Conservation (phyloP, 2,113 vertebrate genomes). For the Spizaetus ornatus region DNA sequence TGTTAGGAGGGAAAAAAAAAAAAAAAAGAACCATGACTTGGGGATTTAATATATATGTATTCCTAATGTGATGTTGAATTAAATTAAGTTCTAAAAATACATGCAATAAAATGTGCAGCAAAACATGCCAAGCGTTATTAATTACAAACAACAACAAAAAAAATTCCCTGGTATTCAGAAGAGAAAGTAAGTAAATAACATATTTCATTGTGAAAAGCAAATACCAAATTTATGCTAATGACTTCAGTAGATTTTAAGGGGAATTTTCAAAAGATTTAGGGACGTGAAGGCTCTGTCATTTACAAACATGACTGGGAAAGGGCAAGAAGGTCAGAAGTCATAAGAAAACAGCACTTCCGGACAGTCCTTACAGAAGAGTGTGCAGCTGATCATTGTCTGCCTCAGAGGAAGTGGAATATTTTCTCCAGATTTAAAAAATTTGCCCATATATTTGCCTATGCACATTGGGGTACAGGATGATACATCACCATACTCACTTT, state of each 20-base stretch:
- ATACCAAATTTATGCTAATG: not conserved
- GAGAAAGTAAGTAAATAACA: not conserved
- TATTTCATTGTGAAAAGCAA: not conserved
- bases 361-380: not conserved
- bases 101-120: not conserved
- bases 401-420: not conserved
- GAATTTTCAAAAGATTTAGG: not conserved
- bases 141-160: not conserved
- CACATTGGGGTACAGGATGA: not conserved
- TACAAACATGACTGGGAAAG: not conserved
- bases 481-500: not conserved
- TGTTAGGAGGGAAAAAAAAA: not conserved
- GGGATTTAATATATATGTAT: constrained; percentile 24
- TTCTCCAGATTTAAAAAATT: not conserved
- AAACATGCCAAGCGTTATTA: not conserved
- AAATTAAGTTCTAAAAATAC: constrained; percentile 11
- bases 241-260: not conserved
- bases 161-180: not conserved
- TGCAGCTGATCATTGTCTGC: not conserved
- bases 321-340: not conserved
- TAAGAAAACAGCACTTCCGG: not conserved
- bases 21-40: not conserved
- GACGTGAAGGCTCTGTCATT: not conserved
- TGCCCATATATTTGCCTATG: not conserved
- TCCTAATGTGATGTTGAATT: not conserved